These are phyloP conservation scores for Pogonocichla stellata DNA, from an alignment of 2,113 vertebrate species.

Conservation along the genomic window DNA sequence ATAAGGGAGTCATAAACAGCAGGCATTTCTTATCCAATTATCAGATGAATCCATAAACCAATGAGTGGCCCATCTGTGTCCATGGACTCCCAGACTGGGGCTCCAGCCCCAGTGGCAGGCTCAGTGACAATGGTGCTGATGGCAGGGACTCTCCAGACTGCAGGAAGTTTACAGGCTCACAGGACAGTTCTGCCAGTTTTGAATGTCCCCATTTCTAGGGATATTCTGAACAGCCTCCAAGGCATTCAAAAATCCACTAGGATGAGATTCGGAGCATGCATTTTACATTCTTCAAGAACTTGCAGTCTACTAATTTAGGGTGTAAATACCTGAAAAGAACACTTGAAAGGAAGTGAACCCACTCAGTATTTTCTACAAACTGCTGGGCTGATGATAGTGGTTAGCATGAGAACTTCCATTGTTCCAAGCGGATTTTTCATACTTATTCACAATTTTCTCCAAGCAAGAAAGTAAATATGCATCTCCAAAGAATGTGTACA, in stretches of 20 bases:
- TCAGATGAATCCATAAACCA: not conserved
- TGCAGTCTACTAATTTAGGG: not conserved
- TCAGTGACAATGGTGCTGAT: accelerated
- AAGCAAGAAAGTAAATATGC: not conserved
- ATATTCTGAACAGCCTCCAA: not conserved
- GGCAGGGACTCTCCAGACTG: not conserved
- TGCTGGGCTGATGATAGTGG: not conserved
- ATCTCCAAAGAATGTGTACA: not conserved
- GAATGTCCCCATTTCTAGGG: not conserved
- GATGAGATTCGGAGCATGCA: not conserved
- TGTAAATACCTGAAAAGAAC: not conserved
- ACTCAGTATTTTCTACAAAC: not conserved
- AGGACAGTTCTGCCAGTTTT: not conserved
- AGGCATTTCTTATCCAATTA: not conserved
- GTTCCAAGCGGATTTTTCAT: not conserved
- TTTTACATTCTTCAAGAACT: not conserved
- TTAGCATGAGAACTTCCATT: not conserved
- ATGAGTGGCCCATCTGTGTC: not conserved
- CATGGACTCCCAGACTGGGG: not conserved
- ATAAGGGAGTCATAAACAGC: not conserved
- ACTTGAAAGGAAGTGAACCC: not conserved
- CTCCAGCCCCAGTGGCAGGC: not conserved
- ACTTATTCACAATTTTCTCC: not conserved
- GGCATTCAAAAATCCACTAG: not conserved
- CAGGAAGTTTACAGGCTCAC: not conserved